These are phyloP conservation scores for Merops nubicus DNA, from an alignment of 2,113 vertebrate species.

Conservation along the genomic window DNA sequence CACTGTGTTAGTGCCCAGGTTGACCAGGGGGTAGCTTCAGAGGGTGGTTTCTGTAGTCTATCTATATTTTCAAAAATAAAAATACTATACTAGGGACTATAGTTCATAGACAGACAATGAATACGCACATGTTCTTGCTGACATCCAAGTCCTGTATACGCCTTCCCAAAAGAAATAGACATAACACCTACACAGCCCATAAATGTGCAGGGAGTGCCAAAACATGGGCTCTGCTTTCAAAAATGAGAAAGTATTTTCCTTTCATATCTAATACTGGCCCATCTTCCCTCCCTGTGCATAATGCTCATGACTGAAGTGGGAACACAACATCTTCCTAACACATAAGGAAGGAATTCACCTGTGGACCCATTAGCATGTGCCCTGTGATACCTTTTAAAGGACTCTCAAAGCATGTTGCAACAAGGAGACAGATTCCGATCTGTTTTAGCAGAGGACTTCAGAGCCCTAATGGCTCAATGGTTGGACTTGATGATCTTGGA, in stretches of 20 bases:
- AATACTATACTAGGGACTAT: neutral
- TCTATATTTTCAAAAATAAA: neutral
- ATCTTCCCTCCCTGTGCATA: accelerated
- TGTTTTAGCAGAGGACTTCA: too few species aligned
- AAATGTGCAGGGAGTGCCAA: neutral
- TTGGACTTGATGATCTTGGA: too few species aligned
- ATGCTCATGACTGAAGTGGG: neutral
- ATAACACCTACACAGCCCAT: neutral
- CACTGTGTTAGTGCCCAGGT: accelerated
- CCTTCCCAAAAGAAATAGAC: neutral
- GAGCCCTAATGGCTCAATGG: too few species aligned
- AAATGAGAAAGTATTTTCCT: neutral
- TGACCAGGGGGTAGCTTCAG: neutral
- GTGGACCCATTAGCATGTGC: accelerated
- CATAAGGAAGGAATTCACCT: neutral
- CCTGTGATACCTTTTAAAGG: neutral
- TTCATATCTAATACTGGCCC: neutral
- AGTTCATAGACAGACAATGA: neutral
- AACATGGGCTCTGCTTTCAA: neutral
- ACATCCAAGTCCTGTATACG: neutral
- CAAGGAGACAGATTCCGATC: neutral
- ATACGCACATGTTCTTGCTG: accelerated
- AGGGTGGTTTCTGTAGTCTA: neutral
- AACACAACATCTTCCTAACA: neutral
- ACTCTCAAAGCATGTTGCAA: neutral